These are phyloP conservation scores for Dicrurus megarhynchus DNA, from an alignment of 2,113 vertebrate genomes.

Conservation along the genomic window DNA sequence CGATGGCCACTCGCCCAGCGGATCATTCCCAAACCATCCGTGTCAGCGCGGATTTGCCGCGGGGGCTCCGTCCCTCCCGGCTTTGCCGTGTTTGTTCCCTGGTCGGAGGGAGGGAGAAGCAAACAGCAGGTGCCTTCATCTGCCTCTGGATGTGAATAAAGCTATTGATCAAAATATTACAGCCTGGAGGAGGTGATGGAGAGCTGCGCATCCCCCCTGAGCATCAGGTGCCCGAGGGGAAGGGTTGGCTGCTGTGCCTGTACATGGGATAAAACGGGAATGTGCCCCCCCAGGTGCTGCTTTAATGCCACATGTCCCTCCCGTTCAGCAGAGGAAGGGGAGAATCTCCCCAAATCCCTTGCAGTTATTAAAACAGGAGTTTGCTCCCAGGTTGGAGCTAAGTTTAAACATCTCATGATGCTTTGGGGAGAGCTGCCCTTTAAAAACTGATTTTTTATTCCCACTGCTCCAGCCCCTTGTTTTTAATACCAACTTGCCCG, in stretches of 20 bases:
- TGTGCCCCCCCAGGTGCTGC: neutral
- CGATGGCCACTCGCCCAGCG: fast-evolving
- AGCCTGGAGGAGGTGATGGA: neutral
- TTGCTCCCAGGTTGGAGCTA: neutral
- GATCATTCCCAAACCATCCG: fast-evolving
- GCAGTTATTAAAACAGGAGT: neutral
- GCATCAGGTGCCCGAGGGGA: fast-evolving
- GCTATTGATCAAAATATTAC: neutral
- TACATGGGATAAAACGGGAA: fast-evolving
- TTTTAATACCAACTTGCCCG: neutral
- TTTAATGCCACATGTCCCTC: neutral
- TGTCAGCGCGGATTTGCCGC: fast-evolving
- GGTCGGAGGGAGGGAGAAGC: neutral
- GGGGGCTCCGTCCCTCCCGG: fast-evolving
- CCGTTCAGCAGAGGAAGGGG: neutral
- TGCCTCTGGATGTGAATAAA: neutral
- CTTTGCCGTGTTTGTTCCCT: fast-evolving
- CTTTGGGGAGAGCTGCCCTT: neutral
- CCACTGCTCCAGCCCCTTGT: neutral
- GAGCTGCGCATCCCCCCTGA: neutral
- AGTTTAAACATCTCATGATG: neutral
- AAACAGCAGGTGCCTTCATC: neutral
- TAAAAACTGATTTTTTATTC: neutral
- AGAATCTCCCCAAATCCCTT: neutral
- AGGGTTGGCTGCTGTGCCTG: neutral